phyloP scores from a whole-genome alignment of 2,797 vertebrate species.

The Adelosebastes latens region DNA sequence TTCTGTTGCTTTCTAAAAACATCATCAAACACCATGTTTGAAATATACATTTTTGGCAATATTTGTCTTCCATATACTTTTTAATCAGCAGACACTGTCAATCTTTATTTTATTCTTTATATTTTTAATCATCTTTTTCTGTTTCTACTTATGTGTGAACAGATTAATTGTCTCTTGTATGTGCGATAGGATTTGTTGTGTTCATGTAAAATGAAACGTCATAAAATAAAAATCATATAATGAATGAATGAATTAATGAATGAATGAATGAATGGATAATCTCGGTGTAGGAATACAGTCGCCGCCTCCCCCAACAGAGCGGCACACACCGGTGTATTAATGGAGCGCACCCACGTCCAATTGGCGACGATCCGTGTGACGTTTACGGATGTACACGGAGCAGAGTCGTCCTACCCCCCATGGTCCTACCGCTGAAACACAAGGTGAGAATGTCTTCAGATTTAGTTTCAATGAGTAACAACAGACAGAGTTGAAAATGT shows the following conservation, averaged over 20 bases:
- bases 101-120: neutral
- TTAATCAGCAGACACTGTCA: neutral
- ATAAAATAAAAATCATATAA: too few species aligned
- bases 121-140: neutral
- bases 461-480: neutral
- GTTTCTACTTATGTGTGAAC: neutral
- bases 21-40: too few species aligned
- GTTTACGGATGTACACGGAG: slow-evolving; percentile 3
- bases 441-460: neutral
- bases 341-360: neutral
- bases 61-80: too few species aligned
- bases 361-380: neutral
- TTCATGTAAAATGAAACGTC: neutral
- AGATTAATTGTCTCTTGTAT: neutral
- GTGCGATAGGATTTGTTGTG: neutral
- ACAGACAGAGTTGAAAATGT: too few species aligned
- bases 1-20: too few species aligned
- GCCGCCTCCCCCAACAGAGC: neutral
- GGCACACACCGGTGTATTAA: neutral
- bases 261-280: neutral
- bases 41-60: too few species aligned
- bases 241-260: too few species aligned
- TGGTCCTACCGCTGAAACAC: neutral
- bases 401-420: neutral
- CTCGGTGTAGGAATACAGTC: neutral